Conservation (phyloP, 2,113 vertebrate genomes). For the Microtus montanus region DNA sequence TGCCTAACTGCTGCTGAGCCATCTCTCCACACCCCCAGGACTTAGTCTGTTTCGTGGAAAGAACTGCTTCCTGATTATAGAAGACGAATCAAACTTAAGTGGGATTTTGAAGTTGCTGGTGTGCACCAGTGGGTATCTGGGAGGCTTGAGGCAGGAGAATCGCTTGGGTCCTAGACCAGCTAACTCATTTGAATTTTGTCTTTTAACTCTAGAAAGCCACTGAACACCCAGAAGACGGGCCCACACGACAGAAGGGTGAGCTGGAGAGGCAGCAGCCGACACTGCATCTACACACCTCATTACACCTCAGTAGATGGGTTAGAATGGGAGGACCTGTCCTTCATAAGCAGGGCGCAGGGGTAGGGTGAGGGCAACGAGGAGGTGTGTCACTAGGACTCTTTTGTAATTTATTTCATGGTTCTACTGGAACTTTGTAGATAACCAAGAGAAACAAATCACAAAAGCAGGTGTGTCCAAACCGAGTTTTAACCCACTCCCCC, state of each 20-base stretch:
- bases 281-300: background rate
- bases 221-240: background rate
- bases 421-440: constrained; percentile 25
- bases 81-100: background rate
- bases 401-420: constrained; percentile 25
- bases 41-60: background rate
- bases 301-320: background rate
- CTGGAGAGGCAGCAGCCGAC: background rate
- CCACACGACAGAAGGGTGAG: background rate
- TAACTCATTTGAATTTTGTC: background rate
- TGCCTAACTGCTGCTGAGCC: background rate
- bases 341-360: background rate
- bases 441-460: background rate
- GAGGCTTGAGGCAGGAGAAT: background rate
- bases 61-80: background rate
- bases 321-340: background rate
- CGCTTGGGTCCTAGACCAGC: background rate
- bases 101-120: background rate
- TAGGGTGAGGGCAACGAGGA: background rate
- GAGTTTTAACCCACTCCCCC: constrained; percentile 21
- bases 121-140: background rate
- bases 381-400: background rate
- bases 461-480: background rate
- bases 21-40: background rate
- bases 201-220: background rate